Evolutionary conservation across 2,888 invertebrate genomes (phyloP), one percentile per base, ranked within the genome.

Genomic region (Tridacna crocea): DNA sequence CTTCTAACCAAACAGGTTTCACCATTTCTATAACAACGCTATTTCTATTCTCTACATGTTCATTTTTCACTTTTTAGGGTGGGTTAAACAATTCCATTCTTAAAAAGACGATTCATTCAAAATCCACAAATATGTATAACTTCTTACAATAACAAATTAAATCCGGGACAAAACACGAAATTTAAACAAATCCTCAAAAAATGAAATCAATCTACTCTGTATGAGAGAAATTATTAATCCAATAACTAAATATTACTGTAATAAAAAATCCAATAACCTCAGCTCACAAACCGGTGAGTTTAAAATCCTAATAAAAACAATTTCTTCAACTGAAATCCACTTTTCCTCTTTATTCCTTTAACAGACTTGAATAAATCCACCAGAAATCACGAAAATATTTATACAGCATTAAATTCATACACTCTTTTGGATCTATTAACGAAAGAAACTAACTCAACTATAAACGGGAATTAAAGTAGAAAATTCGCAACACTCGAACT

Each of bases 31-130:
- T 4, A 36, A 36, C 36, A 8, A 4, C 36, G 36, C 2, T 36
- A 8, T 36, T 36, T 36, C 8, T 4, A 36, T 36, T 36, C 36
- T 36, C 36, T 36, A 36, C 36, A 36, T 36, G 36, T 36, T 36
- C 36, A 8, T 36, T n/a, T n/a, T n/a, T 55, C 55, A 15, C 19
- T 55, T 6, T 19, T 70, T 70, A 70, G 17, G 70, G 70, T 15
- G 70, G 70, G 51, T 70, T 47, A 51, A 70, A 70, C n/a, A 51
- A 51, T 70, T 70, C 70, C 70, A 70, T 70, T 51, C 12, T 70
- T 51, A 11, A 12, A 70, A 8, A 22, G 55, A 24, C 24, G 24
- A 70, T 70, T 48, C 46, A 36, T 48, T 70, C 51, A 17, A 47
- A 51, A 19, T 70, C n/a, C 47, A 24, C 12, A 22, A 70, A 24